These are phyloP conservation scores for Zaprionus ornatus DNA, from an alignment of 1,140 invertebrate genomes.

Conservation along the genomic window DNA sequence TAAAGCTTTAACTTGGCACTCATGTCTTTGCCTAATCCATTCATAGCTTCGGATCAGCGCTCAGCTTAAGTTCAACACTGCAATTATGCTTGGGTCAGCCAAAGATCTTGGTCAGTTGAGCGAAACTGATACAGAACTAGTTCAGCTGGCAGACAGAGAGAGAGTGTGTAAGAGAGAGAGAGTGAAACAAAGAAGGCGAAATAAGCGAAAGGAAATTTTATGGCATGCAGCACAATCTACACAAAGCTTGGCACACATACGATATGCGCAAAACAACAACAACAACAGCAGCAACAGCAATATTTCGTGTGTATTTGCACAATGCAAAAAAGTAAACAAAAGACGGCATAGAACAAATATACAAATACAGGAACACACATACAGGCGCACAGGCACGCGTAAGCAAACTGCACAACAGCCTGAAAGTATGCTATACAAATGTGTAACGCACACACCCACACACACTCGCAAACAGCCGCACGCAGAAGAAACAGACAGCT, in stretches of 20 bases:
- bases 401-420: constrained; percentile 44
- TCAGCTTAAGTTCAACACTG: constrained; percentile 1
- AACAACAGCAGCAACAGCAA: background rate
- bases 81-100: constrained; percentile 16
- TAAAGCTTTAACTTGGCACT: constrained; percentile 16
- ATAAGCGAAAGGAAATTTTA: constrained; percentile 35
- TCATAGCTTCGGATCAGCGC: background rate
- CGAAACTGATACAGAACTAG: background rate
- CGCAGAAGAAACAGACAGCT: background rate
- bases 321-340: constrained; percentile 73
- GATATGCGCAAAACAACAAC: constrained; percentile 7
- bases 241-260: constrained; percentile 69
- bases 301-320: constrained; percentile 47
- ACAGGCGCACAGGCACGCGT: constrained; percentile 14
- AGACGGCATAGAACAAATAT: constrained; percentile 62
- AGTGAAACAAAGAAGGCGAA: constrained; percentile 11
- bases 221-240: constrained; percentile 65
- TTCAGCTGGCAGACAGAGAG: background rate
- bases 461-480: constrained; percentile 3
- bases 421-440: constrained; percentile 70
- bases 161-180: background rate
- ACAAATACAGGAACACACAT: constrained; percentile 17
- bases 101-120: background rate
- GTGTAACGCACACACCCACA: constrained; percentile 42
- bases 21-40: constrained; percentile 8